Evolutionary conservation across 2,113 vertebrate species (phyloP), one percentile per base, ranked within the genome.

Genomic region (Pithys albifrons): DNA sequence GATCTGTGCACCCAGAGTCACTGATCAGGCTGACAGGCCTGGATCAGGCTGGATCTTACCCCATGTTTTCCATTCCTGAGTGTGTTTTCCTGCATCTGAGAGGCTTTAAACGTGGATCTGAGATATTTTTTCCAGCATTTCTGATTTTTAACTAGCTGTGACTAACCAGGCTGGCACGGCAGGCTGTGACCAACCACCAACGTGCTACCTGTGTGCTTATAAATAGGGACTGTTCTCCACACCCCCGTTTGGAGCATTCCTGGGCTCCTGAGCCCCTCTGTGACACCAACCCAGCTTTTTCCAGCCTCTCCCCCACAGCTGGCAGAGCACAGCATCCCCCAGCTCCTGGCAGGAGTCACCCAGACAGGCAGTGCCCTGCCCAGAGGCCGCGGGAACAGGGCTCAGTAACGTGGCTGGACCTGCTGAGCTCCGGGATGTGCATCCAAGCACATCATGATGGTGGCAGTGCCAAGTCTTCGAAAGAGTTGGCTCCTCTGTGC

Each of bases 141-240:
- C 39, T 88, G 86, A 12, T 85, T 88, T 75, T 69, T 92, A 90
- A 88, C 67, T 67, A 64, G 78, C 88, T 64, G 88, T 91, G 94
- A 94, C 82, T 94, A 96, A 94, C 84, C 41, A 11, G 88, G 88
- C 84, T 94, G 94, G 92, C 90, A 54, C 62, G 27, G 90, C 82
- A 4, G 71, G 62, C 88, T 89, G 88, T 48, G 90, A 49, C 95
- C 95, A 73, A 20, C 25, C 79, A 33, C 92, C 92, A 51, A 18
- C 87, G 4, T 35, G 91, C 85, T 95, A 96, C 93, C 95, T 94
- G 91, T 1, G 31, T 0, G 10, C 88, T 62, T 78, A 41, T 71
- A 84, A 91, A 80, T 49, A 48, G 73, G 52, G 27, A 18, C 61
- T 78, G 65, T 18, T 90, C 93, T 66, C 49, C 45, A 14, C 52